Conservation (phyloP, 2,888 invertebrate genomes). For the Lamellibrachia columna region DNA sequence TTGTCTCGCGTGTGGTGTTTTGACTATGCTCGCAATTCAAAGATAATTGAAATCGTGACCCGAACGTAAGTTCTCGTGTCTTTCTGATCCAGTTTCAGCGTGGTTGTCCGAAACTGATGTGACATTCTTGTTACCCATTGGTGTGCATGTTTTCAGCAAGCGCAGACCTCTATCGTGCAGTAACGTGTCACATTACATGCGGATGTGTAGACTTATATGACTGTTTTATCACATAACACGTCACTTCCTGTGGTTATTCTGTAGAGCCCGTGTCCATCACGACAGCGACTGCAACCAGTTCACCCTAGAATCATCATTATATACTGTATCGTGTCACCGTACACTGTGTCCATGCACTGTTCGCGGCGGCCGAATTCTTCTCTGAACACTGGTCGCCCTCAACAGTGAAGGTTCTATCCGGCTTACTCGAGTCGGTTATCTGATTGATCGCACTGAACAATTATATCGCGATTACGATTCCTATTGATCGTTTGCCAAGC, state of each 20-base stretch:
- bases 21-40: background rate
- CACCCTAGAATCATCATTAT: background rate
- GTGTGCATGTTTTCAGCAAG: too few relatives aligned
- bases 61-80: background rate
- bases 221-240: background rate
- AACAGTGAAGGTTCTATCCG: background rate
- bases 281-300: background rate
- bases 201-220: background rate
- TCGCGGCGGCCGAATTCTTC: background rate
- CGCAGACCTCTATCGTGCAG: background rate
- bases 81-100: background rate
- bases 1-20: background rate
- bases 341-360: background rate
- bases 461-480: background rate
- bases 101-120: background rate
- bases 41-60: background rate
- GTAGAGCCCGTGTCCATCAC: background rate
- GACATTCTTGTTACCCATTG: too few relatives aligned
- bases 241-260: background rate
- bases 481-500: background rate
- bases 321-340: background rate
- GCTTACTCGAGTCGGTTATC: background rate
- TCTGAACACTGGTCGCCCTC: background rate
- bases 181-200: background rate
- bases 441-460: background rate